A percentile compares a stretch with the other conserved stretches of the same genome.
These are phyloP conservation scores for Alviniconcha strummeri DNA, from an alignment of 2,888 invertebrate species.

Conservation along the genomic window DNA sequence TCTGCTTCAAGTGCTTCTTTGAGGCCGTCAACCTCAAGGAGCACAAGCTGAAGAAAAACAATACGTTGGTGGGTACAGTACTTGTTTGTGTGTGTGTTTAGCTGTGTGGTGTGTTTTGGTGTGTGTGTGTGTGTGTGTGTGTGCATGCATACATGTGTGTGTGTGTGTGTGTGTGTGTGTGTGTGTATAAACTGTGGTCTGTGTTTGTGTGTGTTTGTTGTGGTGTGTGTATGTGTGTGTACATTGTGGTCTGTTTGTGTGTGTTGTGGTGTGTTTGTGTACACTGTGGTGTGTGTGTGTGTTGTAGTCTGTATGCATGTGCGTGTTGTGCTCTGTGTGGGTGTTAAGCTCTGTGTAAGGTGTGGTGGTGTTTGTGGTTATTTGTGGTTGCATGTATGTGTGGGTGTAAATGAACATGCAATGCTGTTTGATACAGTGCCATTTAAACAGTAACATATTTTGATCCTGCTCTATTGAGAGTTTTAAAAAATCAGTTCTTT, in stretches of 20 bases:
- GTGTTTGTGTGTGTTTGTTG: no score
- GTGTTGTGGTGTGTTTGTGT: background rate
- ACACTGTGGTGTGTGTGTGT: background rate
- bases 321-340: background rate
- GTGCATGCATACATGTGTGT: background rate
- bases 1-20: constrained; percentile 75
- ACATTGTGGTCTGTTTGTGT: background rate
- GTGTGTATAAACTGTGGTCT: background rate
- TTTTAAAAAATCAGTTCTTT: no score
- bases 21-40: constrained; percentile 74
- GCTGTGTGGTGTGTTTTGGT: background rate
- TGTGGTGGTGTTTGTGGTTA: background rate
- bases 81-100: background rate
- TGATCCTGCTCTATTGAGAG: no score
- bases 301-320: background rate
- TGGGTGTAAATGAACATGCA: background rate
- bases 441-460: no score
- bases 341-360: background rate
- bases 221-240: background rate
- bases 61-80: constrained; percentile 5
- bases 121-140: background rate
- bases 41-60: constrained; percentile 68
- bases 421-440: no score
- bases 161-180: background rate
- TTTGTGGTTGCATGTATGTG: background rate